phyloP scores from a whole-genome alignment of 2,113 vertebrate species.

The Lonchura striata region DNA sequence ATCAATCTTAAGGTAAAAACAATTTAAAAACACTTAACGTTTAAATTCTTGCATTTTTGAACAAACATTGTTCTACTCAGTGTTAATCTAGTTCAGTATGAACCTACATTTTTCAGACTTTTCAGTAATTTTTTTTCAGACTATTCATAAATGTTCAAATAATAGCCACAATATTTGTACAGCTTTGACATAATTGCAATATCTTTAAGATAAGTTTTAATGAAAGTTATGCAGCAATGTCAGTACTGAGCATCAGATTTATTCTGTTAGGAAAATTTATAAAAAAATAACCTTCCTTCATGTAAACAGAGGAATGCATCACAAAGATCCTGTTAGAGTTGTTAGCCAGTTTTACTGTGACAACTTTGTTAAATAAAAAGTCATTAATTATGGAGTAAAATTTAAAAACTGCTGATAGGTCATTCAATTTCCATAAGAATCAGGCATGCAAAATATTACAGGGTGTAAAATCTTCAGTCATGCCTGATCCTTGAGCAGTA shows the following conservation, averaged over 20 bases:
- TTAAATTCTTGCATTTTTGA: not conserved
- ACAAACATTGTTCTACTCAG: not conserved
- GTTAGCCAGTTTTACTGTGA: not conserved
- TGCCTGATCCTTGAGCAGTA: not conserved
- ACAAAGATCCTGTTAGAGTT: not conserved
- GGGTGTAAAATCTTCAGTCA: too few species aligned
- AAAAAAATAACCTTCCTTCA: not conserved
- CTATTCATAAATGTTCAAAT: not conserved
- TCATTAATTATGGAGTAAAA: not conserved
- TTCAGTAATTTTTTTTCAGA: not conserved
- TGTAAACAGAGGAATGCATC: not conserved
- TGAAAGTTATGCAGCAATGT: not conserved
- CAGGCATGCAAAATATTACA: not conserved
- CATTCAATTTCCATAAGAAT: not conserved
- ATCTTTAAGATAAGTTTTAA: not conserved
- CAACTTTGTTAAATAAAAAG: not conserved
- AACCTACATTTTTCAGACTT: not conserved
- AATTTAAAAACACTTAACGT: fast-evolving
- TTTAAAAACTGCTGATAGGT: not conserved
- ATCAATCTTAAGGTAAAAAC: not conserved
- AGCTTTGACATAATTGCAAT: not conserved
- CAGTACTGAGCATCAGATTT: not conserved
- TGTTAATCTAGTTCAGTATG: not conserved
- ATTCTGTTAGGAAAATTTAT: not conserved
- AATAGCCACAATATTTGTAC: not conserved